Evolutionary conservation across 64 coral and sea anemone species (phyloP).

Genomic region (Actinia tenebrosa): DNA sequence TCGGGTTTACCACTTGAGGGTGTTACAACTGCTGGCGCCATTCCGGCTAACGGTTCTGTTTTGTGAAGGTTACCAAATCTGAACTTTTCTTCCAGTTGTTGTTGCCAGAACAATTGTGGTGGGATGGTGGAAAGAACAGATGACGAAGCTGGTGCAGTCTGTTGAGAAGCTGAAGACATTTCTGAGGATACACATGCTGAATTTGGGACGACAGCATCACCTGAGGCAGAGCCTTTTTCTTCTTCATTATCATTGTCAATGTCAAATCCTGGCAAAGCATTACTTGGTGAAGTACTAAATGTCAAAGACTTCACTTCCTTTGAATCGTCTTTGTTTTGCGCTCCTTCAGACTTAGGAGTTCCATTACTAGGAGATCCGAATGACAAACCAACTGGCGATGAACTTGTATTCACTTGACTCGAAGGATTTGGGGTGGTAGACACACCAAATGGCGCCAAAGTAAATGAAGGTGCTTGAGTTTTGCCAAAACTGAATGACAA

Average conservation of each 20-base stretch:
- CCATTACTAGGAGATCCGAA: not conserved
- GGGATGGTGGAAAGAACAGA: not conserved
- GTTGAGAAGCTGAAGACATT: not conserved
- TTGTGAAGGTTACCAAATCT: slow-evolving; percentile 41
- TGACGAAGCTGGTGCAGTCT: not conserved
- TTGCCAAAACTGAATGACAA: not conserved
- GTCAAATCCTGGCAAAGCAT: slow-evolving; percentile 9
- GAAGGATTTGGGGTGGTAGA: not conserved
- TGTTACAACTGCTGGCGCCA: slow-evolving; percentile 11
- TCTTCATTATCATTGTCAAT: slow-evolving; percentile 6
- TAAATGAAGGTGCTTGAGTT: slow-evolving; percentile 16
- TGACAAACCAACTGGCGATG: slow-evolving; percentile 1
- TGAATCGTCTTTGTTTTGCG: not conserved
- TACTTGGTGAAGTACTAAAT: slow-evolving; percentile 3
- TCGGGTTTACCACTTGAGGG: slow-evolving; percentile 29
- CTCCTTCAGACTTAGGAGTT: not conserved
- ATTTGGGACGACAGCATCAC: too few relatives aligned
- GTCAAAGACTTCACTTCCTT: not conserved
- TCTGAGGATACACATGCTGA: not conserved
- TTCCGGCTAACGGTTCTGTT: slow-evolving; percentile 9
- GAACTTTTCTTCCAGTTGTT: slow-evolving; percentile 44
- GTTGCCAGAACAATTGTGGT: slow-evolving; percentile 57
- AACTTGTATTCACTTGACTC: not conserved
- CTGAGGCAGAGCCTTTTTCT: not conserved
- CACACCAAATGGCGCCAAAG: slow-evolving; percentile 4